Base-by-base conservation (phyloP, 2,888 invertebrate genomes). In the Papilio protenor region DNA sequence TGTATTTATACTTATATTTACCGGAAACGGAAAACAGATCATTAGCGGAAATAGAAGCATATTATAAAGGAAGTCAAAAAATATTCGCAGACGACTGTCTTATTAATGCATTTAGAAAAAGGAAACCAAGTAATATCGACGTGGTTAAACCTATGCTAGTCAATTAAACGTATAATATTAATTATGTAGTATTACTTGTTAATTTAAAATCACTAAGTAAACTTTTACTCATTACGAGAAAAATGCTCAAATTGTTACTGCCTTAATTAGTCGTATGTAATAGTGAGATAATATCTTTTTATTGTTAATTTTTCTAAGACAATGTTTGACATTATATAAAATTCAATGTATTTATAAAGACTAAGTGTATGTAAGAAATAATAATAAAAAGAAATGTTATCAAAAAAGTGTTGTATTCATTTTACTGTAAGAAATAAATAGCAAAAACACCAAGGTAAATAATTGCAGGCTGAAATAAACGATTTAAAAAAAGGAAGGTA, bases 1-100 rank as follows among this genome's bases (percentile, higher is more conserved):
- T 95, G 0, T 95, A 94, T 81, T 88, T 95, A 8, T 95, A 95
- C 83, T 91, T 95, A 81, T 92, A 91, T 80, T 82, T 96, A 79
- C 95, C 95, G 40, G 96, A 96, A 86, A 96, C 96, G 0, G 96
- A 96, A 83, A 92, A 90, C 8, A 94, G 91, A 79, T 84, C 92
- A 33, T 85, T 95, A 18, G 89, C 92, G n/a, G 95, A 95, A 86
- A 95, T 95, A 21, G 95, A 95, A 87, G 87, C 88, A 0, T 92
- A 86, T 69, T 95, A 94, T 80, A 92, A 92, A 81, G 91, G 93
- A 2, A 86, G 91, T 70, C 87, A 83, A 21, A 91, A 85, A 80
- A 89, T 93, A 80, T 94, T 93, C 59, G 95, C 95, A 0, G 88
- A 94, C 80, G 95, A 95, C 81, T 90, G 89, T 61, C 81, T 95